These are phyloP conservation scores for silkworm (Bombyx mori) DNA, from an alignment of 1,140 invertebrate species.

Conservation along the genomic window DNA sequence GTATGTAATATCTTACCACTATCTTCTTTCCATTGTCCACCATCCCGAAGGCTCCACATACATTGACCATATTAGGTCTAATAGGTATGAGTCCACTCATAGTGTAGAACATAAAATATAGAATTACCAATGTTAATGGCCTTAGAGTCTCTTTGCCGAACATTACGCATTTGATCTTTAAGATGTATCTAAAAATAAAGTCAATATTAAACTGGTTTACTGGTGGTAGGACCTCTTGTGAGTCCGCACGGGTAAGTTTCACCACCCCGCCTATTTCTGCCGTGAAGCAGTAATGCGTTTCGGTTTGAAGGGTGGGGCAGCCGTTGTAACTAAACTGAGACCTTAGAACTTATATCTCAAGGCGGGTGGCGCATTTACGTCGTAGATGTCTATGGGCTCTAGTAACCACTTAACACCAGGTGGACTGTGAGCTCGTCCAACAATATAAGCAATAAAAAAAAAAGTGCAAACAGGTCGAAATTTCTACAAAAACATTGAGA, in stretches of 20 bases:
- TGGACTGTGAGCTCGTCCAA: too few species aligned
- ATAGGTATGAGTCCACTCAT: conserved; percentile 70
- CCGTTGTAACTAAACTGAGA: too few species aligned
- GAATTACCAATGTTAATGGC: conserved; percentile 60
- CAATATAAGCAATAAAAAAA: not conserved
- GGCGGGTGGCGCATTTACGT: too few species aligned
- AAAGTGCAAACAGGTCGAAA: not conserved
- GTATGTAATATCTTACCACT: conserved; percentile 39
- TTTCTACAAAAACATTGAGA: not conserved
- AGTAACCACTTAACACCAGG: too few species aligned
- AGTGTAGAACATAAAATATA: conserved; percentile 70
- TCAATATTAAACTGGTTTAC: not conserved
- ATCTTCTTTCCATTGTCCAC: conserved; percentile 58
- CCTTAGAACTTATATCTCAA: too few species aligned
- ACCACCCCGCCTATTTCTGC: too few species aligned
- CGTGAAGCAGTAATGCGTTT: too few species aligned
- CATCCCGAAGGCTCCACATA: conserved; percentile 65
- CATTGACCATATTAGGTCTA: conserved; percentile 74
- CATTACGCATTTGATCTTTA: conserved; percentile 57
- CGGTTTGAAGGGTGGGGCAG: too few species aligned
- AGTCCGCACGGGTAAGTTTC: too few species aligned
- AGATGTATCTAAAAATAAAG: conserved; percentile 28
- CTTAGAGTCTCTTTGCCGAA: conserved; percentile 65
- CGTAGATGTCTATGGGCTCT: too few species aligned
- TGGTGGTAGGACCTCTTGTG: too few species aligned